Evolutionary conservation across 2,113 vertebrate species (phyloP).

Genomic region (Dendrocopos noguchii): DNA sequence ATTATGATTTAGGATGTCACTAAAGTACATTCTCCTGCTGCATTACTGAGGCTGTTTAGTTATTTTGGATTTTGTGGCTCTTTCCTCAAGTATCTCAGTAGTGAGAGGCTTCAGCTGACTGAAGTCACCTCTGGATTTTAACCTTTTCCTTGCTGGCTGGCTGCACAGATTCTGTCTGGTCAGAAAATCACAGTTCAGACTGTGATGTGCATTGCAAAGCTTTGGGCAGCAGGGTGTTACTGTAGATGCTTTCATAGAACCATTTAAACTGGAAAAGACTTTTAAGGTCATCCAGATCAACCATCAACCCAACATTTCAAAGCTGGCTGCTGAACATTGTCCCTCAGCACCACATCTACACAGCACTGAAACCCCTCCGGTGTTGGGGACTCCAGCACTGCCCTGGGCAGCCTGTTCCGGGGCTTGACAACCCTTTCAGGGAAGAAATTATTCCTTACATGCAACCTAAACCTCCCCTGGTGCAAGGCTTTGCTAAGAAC

Average conservation of each 20-base stretch:
- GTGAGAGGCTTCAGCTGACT: neutral
- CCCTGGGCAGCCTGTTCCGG: no score
- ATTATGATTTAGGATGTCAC: slow-evolving; percentile 23
- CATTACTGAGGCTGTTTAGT: neutral
- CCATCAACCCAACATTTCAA: no score
- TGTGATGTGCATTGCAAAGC: accelerated
- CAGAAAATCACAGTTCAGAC: accelerated
- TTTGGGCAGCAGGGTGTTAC: neutral
- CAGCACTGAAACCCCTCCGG: no score
- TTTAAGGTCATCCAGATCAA: no score
- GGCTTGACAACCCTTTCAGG: no score
- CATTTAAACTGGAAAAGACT: no score
- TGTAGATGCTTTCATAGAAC: neutral
- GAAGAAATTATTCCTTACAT: no score
- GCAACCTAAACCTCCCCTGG: no score
- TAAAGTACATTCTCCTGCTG: neutral
- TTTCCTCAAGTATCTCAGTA: neutral
- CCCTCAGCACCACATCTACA: no score
- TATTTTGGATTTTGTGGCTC: neutral
- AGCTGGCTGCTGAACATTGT: no score
- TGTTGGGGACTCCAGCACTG: no score
- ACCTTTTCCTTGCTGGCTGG: neutral
- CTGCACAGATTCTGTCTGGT: neutral
- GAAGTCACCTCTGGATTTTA: neutral
- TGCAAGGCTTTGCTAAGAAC: no score